Evolutionary conservation across 2,113 vertebrate genomes (phyloP).

Genomic region (Steatornis caripensis): DNA sequence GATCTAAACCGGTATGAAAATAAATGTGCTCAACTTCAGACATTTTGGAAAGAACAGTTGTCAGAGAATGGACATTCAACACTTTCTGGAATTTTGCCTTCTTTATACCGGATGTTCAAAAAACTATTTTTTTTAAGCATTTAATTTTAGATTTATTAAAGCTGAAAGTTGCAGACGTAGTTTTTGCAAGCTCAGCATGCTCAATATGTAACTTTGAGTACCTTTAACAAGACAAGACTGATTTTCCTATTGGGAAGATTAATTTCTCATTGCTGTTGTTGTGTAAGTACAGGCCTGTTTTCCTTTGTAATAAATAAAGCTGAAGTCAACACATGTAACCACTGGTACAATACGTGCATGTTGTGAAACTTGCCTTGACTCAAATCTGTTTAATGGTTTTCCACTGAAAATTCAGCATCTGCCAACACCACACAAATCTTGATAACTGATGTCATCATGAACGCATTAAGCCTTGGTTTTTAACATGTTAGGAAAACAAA

Average conservation of each 20-base stretch:
- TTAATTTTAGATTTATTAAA: constrained; percentile 24
- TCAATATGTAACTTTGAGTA: constrained; percentile 33
- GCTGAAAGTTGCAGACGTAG: background rate
- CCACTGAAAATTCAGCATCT: constrained; percentile 70
- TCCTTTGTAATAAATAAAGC: constrained; percentile 68
- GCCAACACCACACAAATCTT: constrained; percentile 71
- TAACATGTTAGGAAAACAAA: constrained; percentile 61
- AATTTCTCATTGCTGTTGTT: constrained; percentile 57
- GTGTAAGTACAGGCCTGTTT: constrained; percentile 59
- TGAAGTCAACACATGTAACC: constrained; percentile 66
- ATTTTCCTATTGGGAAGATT: constrained; percentile 58
- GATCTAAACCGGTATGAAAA: background rate
- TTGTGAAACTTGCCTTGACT: constrained; percentile 60
- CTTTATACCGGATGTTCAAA: background rate
- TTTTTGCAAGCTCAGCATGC: constrained; percentile 44
- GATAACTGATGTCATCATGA: constrained; percentile 69
- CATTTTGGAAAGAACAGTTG: background rate
- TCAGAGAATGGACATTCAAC: background rate
- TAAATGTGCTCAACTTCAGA: background rate
- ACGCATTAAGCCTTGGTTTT: constrained; percentile 59
- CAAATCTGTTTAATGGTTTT: constrained; percentile 64
- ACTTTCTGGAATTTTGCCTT: background rate
- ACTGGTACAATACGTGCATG: constrained; percentile 16
- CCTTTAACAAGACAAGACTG: constrained; percentile 54
- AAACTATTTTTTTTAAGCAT: background rate